These are phyloP conservation scores for Oncorhynchus kisutch DNA, from an alignment of 2,113 vertebrate genomes.

Conservation along the genomic window DNA sequence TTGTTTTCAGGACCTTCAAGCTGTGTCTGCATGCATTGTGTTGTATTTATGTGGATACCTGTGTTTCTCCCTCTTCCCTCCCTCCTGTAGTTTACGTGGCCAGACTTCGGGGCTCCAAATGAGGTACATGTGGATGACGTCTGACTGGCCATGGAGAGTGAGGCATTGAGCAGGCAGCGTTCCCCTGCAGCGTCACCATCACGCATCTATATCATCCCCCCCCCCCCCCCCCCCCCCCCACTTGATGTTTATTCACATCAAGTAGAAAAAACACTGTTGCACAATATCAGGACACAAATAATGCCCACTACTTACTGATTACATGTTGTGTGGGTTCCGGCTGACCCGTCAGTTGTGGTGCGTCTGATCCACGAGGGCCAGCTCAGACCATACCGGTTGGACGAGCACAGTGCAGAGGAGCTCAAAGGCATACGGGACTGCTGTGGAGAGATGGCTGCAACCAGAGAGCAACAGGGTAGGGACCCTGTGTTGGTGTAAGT, in stretches of 20 bases:
- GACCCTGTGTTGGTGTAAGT: constrained; percentile 31
- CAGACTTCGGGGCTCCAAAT: constrained; percentile 81
- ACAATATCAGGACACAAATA: not conserved
- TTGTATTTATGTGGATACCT: too few relatives aligned
- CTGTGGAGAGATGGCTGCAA: constrained; percentile 72
- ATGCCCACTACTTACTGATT: not conserved
- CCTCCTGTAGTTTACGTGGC: constrained; percentile 89
- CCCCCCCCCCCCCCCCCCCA: too few relatives aligned
- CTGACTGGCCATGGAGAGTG: too few relatives aligned
- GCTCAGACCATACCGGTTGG: constrained; percentile 81
- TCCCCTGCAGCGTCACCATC: too few relatives aligned
- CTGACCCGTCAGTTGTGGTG: constrained; percentile 82
- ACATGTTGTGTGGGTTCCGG: constrained; percentile 57
- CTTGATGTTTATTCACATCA: too few relatives aligned
- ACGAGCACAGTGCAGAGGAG: constrained; percentile 79
- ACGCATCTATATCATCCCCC: too few relatives aligned
- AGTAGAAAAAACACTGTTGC: too few relatives aligned
- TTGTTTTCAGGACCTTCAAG: too few relatives aligned
- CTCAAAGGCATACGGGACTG: constrained; percentile 77
- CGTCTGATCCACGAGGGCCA: constrained; percentile 86
- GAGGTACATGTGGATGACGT: too few relatives aligned
- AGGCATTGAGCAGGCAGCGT: too few relatives aligned
- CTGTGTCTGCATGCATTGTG: too few relatives aligned
- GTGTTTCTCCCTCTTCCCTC: too few relatives aligned
- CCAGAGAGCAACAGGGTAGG: constrained; percentile 75